Base-by-base conservation (phyloP, 2,113 vertebrate species). In the Apistogramma diplotaenia region DNA sequence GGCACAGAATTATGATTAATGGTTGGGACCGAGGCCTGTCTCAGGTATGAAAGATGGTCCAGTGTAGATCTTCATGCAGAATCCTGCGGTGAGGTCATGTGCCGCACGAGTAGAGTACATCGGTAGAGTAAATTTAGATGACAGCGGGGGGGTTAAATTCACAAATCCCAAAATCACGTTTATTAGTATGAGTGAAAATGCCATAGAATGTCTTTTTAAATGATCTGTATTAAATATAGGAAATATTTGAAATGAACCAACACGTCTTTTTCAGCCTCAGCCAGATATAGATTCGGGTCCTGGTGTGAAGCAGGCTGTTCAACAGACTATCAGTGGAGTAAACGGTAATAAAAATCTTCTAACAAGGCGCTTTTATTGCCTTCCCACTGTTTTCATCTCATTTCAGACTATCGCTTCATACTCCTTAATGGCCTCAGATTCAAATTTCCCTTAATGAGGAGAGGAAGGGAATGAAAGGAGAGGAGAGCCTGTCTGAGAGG, bases 361-460 rank as follows among this genome's bases (percentile, higher is more conserved):
- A 93, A 93, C 87, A 90, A 91, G 92, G 51, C 81, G 81, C 55
- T 87, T 92, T 91, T 92, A 92, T 87, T 87, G 88, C 86, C 90
- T 83, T 89, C 91, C 89, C 51, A 82, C 90, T 92, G 89, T 84
- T 94, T 87, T 76, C 79, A 84, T 93, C 84, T 90, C 82, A 88
- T 89, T 85, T 83, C 89, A 85, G 87, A 76, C 80, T 54, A 87
- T 78, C 35, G 65, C 79, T 31, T 76, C 46, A n/a, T 27, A 55
- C 74, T 86, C 75, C 58, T 85, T 91, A 86, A 92, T 84, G 87
- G 82, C 78, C 81, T 75, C 33, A 29, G 77, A 90, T 89, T 83
- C 67, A 87, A 85, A 93, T 74, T 75, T 51, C 33, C 71, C 33
- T 78, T 91, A 91, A 93, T 88, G 84, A 91, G 85, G 58, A 53